A percentile compares a stretch with the other conserved stretches of the same genome.
Conservation (phyloP, 2,888 invertebrate species). For the Hydrotaea cyrtoneurina region DNA sequence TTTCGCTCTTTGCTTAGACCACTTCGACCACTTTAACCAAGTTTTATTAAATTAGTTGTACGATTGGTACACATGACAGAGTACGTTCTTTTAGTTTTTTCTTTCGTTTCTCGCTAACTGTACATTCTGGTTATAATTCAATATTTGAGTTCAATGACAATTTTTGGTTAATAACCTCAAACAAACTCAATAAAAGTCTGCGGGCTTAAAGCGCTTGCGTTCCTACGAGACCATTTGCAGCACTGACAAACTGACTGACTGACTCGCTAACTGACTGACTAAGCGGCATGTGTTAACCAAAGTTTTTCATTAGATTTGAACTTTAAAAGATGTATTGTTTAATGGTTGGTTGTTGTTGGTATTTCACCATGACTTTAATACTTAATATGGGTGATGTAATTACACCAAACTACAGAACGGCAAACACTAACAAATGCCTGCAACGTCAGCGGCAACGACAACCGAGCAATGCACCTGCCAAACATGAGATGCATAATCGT, state of each 20-base stretch:
- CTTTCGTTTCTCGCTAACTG: neutral
- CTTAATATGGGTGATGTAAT: constrained; percentile 29
- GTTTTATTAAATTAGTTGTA: no score
- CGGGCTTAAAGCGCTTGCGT: neutral
- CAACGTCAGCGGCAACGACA: neutral
- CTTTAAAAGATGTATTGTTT: constrained; percentile 26
- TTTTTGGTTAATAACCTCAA: constrained; percentile 56
- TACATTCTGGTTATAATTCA: constrained; percentile 29
- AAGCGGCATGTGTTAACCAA: constrained; percentile 16
- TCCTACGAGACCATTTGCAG: neutral
- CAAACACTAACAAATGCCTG: neutral
- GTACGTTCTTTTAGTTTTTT: neutral
- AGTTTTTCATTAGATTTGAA: constrained; percentile 25
- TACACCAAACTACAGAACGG: constrained; percentile 2
- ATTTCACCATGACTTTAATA: constrained; percentile 21
- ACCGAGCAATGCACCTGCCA: neutral
- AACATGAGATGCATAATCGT: no score
- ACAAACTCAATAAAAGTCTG: constrained; percentile 26
- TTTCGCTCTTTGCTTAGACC: no score
- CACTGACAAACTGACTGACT: no score
- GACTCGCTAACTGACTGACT: neutral
- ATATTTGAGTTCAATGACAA: constrained; percentile 64
- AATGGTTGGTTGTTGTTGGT: neutral
- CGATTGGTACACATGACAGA: no score
- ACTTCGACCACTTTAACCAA: no score